These are phyloP conservation scores for Drosophila mayaguana DNA, from an alignment of 2,888 invertebrate species.

Conservation along the genomic window DNA sequence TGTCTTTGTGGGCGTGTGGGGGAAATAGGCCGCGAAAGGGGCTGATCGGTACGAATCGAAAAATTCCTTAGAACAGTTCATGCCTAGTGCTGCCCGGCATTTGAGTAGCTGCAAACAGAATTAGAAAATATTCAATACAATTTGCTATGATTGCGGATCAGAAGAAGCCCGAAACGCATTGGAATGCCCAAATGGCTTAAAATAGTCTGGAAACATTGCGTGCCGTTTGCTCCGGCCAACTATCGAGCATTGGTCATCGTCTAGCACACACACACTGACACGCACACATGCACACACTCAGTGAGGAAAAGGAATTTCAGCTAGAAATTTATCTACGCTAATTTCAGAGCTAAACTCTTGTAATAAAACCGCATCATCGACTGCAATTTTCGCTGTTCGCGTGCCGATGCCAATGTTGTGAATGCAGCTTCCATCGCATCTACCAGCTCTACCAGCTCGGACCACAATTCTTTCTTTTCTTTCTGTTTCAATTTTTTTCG, in stretches of 20 bases:
- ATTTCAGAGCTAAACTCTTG: slow-evolving; percentile 79
- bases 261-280: slow-evolving; percentile 28
- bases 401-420: slow-evolving; percentile 56
- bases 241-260: slow-evolving; percentile 73
- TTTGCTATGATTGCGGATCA: slow-evolving; percentile 65
- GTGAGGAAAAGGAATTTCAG: slow-evolving; percentile 59
- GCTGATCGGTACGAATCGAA: slow-evolving; percentile 13
- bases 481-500: not conserved
- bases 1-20: not conserved
- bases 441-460: slow-evolving; percentile 24
- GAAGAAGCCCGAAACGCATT: slow-evolving; percentile 51
- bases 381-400: slow-evolving; percentile 73
- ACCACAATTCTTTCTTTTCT: slow-evolving; percentile 5
- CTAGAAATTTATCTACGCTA: slow-evolving; percentile 81
- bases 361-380: slow-evolving; percentile 75
- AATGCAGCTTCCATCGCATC: slow-evolving; percentile 31
- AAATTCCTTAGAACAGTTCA: slow-evolving; percentile 25
- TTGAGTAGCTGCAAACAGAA: slow-evolving; percentile 38
- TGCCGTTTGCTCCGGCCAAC: slow-evolving; percentile 40
- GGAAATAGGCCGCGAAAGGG: slow-evolving; percentile 5
- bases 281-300: slow-evolving; percentile 23
- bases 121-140: slow-evolving; percentile 58
- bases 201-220: slow-evolving; percentile 38
- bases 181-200: slow-evolving; percentile 52
- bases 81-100: slow-evolving; percentile 39